These are phyloP conservation scores for Ophioninae sp. DNA, from an alignment of 2,888 invertebrate genomes.

Conservation along the genomic window DNA sequence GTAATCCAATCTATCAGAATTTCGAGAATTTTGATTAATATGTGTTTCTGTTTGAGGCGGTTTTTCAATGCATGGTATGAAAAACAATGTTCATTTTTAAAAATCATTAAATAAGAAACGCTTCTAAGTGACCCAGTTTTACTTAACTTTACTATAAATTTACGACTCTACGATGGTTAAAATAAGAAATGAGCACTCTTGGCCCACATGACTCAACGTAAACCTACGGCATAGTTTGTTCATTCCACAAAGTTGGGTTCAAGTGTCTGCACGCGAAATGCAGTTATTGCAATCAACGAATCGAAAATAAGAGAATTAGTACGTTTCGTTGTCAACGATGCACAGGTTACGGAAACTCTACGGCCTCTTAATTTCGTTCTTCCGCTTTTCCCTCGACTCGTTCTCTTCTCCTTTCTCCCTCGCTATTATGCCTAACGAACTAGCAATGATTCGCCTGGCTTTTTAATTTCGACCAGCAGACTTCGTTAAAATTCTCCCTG, in stretches of 20 bases:
- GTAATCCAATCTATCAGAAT: too few species aligned
- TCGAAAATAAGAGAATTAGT: slow-evolving; percentile 33
- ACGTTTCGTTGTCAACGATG: slow-evolving; percentile 7
- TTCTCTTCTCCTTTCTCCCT: slow-evolving; percentile 17
- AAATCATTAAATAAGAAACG: too few species aligned
- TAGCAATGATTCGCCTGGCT: slow-evolving; percentile 49
- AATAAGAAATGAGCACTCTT: too few species aligned
- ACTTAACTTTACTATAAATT: too few species aligned
- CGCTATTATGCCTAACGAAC: slow-evolving; percentile 45
- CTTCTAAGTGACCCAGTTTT: too few species aligned
- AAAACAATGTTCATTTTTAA: too few species aligned
- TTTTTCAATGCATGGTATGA: too few species aligned
- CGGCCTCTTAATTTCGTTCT: slow-evolving; percentile 21
- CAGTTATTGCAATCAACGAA: slow-evolving; percentile 33
- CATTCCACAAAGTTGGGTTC: background rate
- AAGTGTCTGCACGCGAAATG: background rate
- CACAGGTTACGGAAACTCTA: slow-evolving; percentile 13
- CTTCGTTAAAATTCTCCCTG: slow-evolving; percentile 30
- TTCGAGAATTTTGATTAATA: too few species aligned
- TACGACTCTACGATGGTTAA: too few species aligned
- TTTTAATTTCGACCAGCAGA: slow-evolving; percentile 43
- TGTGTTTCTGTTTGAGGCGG: too few species aligned
- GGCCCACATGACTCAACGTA: background rate
- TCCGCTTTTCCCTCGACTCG: background rate
- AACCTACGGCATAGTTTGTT: background rate